Evolutionary conservation across 2,888 invertebrate genomes (phyloP).

Genomic region (Ethmia dodecea): DNA sequence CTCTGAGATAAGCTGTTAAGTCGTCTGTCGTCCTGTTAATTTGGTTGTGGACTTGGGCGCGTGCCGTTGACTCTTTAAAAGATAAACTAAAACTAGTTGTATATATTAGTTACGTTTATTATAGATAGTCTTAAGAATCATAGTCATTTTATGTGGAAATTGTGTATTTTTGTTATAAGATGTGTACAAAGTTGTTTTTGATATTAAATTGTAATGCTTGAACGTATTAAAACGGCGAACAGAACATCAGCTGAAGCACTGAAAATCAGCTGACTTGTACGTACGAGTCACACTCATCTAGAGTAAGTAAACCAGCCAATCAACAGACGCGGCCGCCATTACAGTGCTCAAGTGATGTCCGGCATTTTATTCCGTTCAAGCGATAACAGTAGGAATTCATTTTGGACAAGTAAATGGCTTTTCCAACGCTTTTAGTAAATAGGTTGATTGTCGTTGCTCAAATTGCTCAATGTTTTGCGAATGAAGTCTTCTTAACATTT

Average conservation of each 20-base stretch:
- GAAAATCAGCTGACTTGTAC: too few relatives aligned
- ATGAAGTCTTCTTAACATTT: slow-evolving; percentile 14
- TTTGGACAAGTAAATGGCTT: slow-evolving; percentile 32
- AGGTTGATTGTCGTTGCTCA: slow-evolving; percentile 59
- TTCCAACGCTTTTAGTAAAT: slow-evolving; percentile 41
- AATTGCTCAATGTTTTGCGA: slow-evolving; percentile 68
- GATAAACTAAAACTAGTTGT: slow-evolving; percentile 31
- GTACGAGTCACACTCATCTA: too few relatives aligned
- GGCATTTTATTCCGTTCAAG: too few relatives aligned
- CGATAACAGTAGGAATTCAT: slow-evolving; percentile 14
- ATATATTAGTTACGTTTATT: slow-evolving; percentile 36
- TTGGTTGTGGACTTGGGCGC: slow-evolving; percentile 18
- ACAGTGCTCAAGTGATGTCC: too few relatives aligned
- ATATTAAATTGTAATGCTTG: too few relatives aligned
- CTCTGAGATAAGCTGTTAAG: slow-evolving; percentile 84
- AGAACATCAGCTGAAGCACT: too few relatives aligned
- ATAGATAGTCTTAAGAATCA: slow-evolving; percentile 23
- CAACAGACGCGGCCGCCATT: too few relatives aligned
- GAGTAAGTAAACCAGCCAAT: too few relatives aligned
- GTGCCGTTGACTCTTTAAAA: slow-evolving; percentile 28
- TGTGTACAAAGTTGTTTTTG: slow-evolving; percentile 32
- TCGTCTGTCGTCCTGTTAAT: slow-evolving; percentile 13
- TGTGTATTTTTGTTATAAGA: slow-evolving; percentile 42
- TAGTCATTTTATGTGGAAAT: slow-evolving; percentile 16
- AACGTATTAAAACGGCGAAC: too few relatives aligned